These are phyloP conservation scores for Busseola fusca DNA, from an alignment of 2,888 invertebrate species.

Conservation along the genomic window DNA sequence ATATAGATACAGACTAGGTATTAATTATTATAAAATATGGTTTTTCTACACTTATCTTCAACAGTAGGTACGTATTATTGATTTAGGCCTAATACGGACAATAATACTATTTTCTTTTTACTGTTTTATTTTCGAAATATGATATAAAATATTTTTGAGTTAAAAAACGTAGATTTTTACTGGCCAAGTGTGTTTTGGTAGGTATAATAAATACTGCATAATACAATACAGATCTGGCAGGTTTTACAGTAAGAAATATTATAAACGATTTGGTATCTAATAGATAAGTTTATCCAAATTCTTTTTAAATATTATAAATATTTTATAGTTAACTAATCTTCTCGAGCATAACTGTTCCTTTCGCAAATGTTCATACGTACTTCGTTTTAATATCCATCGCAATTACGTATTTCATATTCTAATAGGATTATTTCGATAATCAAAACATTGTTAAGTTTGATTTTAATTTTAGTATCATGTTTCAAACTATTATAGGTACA, in stretches of 20 bases:
- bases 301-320: neutral
- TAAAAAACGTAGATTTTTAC: neutral
- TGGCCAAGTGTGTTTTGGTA: neutral
- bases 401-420: neutral
- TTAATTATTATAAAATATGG: neutral
- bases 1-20: slow-evolving; percentile 4
- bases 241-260: neutral
- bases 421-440: neutral
- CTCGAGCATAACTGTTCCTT: too few relatives aligned
- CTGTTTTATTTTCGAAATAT: neutral
- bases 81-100: slow-evolving; percentile 32
- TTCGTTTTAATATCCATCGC: neutral
- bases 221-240: neutral
- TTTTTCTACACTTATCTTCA: neutral
- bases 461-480: neutral
- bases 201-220: too few relatives aligned
- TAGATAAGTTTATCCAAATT: neutral
- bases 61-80: neutral
- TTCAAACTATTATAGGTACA: neutral
- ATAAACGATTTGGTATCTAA: neutral
- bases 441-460: neutral
- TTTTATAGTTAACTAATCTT: neutral
- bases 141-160: neutral
- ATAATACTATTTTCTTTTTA: neutral
- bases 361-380: neutral